Evolutionary conservation across 2,797 vertebrate genomes (phyloP).

Genomic region (Phalloptychus januarius): DNA sequence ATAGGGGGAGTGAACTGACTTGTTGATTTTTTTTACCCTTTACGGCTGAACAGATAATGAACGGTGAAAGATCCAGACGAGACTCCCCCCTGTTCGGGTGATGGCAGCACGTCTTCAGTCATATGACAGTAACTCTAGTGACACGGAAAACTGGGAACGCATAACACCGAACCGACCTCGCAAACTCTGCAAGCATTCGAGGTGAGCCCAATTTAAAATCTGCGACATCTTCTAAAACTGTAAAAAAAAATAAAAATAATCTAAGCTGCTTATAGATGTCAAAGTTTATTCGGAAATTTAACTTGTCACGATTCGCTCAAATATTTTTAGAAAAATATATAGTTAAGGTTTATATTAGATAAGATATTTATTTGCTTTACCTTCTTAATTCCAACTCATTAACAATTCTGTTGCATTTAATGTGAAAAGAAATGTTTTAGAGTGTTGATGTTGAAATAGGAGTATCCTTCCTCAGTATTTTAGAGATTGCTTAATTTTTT

Average conservation of each 20-base stretch:
- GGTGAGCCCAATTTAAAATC: constrained; percentile 76
- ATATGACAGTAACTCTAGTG: constrained; percentile 96
- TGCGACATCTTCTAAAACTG: not conserved
- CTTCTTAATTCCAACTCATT: not conserved
- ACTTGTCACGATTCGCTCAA: not conserved
- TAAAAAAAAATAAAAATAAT: not conserved
- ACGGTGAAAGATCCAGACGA: constrained; percentile 79
- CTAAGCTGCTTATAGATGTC: not conserved
- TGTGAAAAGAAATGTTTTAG: not conserved
- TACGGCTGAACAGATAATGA: constrained; percentile 81
- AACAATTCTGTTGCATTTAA: not conserved
- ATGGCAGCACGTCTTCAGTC: constrained; percentile 92
- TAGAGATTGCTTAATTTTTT: not conserved
- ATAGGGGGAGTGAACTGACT: constrained; percentile 36
- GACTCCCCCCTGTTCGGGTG: constrained; percentile 84
- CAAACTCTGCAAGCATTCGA: constrained; percentile 90
- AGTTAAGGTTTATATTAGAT: not conserved
- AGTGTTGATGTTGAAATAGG: not conserved
- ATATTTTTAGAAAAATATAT: not conserved
- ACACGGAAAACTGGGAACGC: constrained; percentile 91
- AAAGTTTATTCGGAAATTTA: not conserved
- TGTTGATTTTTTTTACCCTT: constrained; percentile 63
- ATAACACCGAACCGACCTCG: constrained; percentile 89
- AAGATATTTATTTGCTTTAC: not conserved
- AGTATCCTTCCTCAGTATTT: not conserved